phyloP scores from a whole-genome alignment of 2,113 vertebrate species.

The Microcebus lehilahytsara region DNA sequence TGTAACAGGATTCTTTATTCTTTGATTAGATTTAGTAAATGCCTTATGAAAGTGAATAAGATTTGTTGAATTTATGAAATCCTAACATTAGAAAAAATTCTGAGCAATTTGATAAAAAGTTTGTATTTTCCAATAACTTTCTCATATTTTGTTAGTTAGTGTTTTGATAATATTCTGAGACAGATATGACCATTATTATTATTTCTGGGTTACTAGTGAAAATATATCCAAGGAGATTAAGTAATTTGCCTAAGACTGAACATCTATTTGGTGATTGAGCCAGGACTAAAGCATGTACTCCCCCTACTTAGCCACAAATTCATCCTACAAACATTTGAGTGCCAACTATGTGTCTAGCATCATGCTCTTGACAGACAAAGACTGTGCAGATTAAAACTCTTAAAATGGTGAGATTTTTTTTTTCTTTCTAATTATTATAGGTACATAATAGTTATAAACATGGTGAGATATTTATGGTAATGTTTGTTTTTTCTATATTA shows the following conservation, averaged over 20 bases:
- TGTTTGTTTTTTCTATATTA: not conserved
- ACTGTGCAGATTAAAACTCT: not conserved
- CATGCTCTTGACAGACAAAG: not conserved
- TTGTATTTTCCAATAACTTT: not conserved
- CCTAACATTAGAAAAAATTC: constrained; percentile 3
- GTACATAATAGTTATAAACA: not conserved
- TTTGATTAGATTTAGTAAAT: constrained; percentile 23
- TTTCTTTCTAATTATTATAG: too few species aligned
- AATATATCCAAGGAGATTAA: not conserved
- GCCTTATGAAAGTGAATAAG: constrained; percentile 17
- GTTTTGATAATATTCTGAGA: not conserved
- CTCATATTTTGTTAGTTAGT: not conserved
- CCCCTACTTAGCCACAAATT: not conserved
- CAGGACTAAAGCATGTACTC: not conserved
- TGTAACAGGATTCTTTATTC: not conserved
- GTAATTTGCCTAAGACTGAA: not conserved
- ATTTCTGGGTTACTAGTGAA: constrained; percentile 9
- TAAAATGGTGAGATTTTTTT: not conserved
- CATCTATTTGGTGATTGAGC: not conserved
- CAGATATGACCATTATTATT: not conserved
- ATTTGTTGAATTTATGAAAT: constrained; percentile 35
- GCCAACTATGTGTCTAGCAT: not conserved
- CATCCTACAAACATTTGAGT: not conserved
- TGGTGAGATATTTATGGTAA: not conserved
- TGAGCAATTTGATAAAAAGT: not conserved